phyloP scores from a whole-genome alignment of 1,140 invertebrate species.

The Manduca sexta region DNA sequence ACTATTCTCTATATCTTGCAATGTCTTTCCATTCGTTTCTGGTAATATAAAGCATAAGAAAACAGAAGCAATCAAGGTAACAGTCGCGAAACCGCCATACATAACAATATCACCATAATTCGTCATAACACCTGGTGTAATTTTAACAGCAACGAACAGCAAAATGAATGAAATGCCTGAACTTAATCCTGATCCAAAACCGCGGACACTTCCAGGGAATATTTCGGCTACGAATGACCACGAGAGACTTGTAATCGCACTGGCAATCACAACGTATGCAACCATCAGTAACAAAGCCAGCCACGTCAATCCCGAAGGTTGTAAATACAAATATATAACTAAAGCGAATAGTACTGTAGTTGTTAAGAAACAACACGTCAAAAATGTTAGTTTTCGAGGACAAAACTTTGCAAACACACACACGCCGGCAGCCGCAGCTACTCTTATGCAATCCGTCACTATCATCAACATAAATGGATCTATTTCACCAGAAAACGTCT shows the following conservation, averaged over 20 bases:
- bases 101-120: constrained; percentile 1
- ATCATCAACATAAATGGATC: constrained; percentile 33
- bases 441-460: constrained; percentile 24
- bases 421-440: constrained; percentile 22
- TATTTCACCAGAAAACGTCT: constrained; percentile 29
- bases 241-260: constrained; percentile 28
- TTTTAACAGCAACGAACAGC: constrained; percentile 11
- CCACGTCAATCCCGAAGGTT: constrained; percentile 26
- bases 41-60: constrained; percentile 9
- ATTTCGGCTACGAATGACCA: constrained; percentile 52
- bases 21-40: constrained; percentile 8
- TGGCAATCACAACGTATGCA: constrained; percentile 28
- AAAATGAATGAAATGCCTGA: constrained; percentile 17
- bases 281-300: constrained; percentile 32
- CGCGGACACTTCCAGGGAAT: constrained; percentile 44
- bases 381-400: constrained; percentile 8
- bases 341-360: constrained; percentile 19
- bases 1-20: constrained; percentile 12
- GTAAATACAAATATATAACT: constrained; percentile 26
- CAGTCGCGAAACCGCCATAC: constrained; percentile 5
- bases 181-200: constrained; percentile 35
- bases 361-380: constrained; percentile 1
- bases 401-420: constrained; percentile 21
- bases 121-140: constrained; percentile 2
- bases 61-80: constrained; percentile 1